Evolutionary conservation across 1,140 invertebrate genomes (phyloP), one percentile per base, ranked within the genome.

Genomic region (Andrena cerasifolii): DNA sequence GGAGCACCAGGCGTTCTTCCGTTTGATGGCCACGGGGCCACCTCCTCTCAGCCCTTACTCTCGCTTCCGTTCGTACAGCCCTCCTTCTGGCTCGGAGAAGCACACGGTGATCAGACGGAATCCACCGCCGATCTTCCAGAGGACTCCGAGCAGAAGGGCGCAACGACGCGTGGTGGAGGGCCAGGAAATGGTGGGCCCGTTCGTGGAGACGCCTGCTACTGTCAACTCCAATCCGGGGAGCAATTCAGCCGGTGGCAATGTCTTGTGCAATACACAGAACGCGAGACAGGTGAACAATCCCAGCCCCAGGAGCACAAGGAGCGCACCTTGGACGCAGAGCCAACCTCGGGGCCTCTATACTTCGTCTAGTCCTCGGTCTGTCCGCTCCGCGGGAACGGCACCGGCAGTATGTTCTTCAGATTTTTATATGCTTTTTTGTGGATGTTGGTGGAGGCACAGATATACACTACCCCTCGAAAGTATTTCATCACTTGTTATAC

Each of bases 1-100:
- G 31, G 99, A 99, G 89, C 98, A 99, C 91, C 98, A 99, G 92
- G 97, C 97, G 3, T 99, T 99, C 94, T 99, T 99, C 94, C 95
- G 98, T 63, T 93, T 99, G 54, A 96, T 97, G 89, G 89, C 91
- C 21, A 92, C 91, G 0, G 92, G 91, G 2, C 91, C 91, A 45
- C 92, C 91, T 5, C 92, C 91, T 0, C 43, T 93, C 18, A 92
- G 91, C 59, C 92, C 91, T 0, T 93, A 93, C 58, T 92, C 97
- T 94, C 92, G 96, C 95, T 83, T 95, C 95, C 62, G 96, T 93
- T 82, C 94, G 93, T 89, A 94, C 94, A 91, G 83, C 93, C 95
- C 87, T 93, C 95, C 80, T 94, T 87, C 89, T 18, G 87, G 85
- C 12, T 87, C 86, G 10, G 93, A 92, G 92, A 96, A 93, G 93